Base-by-base conservation (phyloP, 2,888 invertebrate species). In the Lampropteryx suffumata region DNA sequence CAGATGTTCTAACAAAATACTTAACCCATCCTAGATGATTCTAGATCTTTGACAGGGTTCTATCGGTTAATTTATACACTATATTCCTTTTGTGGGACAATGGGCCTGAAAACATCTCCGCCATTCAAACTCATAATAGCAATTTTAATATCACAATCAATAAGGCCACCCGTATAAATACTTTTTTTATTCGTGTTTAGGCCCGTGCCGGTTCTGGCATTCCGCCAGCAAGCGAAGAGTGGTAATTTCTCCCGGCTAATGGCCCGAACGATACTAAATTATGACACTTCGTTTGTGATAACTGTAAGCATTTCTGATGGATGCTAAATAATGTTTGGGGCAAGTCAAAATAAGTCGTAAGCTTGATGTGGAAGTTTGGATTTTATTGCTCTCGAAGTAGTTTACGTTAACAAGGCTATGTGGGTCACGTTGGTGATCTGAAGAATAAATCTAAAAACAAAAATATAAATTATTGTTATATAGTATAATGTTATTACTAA, bases 171-270 rank as follows among this genome's bases (percentile, higher is more conserved):
- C 48, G 46, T 69, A 71, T 64, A 65, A 67, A 68, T 67, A 67
- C 64, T 67, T 59, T 70, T 67, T 71, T 69, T 68, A 67, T 56
- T 60, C 60, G 58, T 63, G 56, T 65, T 68, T 67, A 64, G 65
- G 55, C 59, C 45, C 51, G 49, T 45, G 64, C 64, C 60, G n/a
- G 60, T 65, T 57, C 54, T 73, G 73, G 73, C 79, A 65, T 59
- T 33, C 58, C 52, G 71, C 71, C 69, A 79, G 68, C 67, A 63
- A 49, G 55, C 53, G 52, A 76, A 61, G 67, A 51, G 69, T 66
- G 62, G 67, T 73, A 66, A 72, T 80, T 77, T 73, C 75, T 79
- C 77, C 69, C 66, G 58, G 64, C 65, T 80, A 79, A 83, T 82
- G 82, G 77, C 62, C 64, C 62, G 72, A 75, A 76, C 77, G 73